Evolutionary conservation across 2,797 vertebrate genomes (phyloP), one percentile per base, ranked within the genome.

Genomic region (Pitangus sulphuratus): DNA sequence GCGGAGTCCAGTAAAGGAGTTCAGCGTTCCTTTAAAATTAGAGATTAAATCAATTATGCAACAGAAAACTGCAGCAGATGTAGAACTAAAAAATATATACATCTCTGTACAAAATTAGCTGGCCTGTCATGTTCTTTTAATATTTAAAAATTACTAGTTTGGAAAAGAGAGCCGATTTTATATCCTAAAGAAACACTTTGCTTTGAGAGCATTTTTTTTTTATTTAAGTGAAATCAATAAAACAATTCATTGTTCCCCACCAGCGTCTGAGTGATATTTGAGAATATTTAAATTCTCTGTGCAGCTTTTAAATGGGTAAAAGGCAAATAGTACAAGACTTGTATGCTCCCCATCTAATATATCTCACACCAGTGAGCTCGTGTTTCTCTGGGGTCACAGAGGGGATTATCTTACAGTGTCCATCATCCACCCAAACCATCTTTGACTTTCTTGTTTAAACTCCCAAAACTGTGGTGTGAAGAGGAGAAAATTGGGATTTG

Each of bases 1-100:
- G 96, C 25, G 48, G 97, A 97, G 97, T 97, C 97, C 98, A 97
- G 97, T 93, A 97, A 97, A 96, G 97, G 97, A 98, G 97, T 98
- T 98, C 97, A 97, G 79, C 64, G n/a, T 98, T 98, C 96, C 97
- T 98, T 97, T 98, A 98, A 98, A 98, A 98, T 98, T 96, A 97
- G 97, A 98, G 98, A 98, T 98, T 98, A 98, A 98, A 98, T 98
- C 98, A 98, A 98, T 98, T 98, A 98, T 97, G 97, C 97, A 98
- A 97, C 97, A 96, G 96, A 95, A 98, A 97, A 97, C 81, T 91
- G 90, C 93, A 97, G 97, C 97, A 98, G 97, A 98, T 97, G 98
- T 96, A 97, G 95, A 88, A 95, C 75, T 94, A 90, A 94, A 91
- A 48, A 81, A 96, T 90, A 95, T 81, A 94, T 88, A 91, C 69